These are phyloP conservation scores for Centropus unirufus DNA, from an alignment of 2,113 vertebrate species.

Conservation along the genomic window DNA sequence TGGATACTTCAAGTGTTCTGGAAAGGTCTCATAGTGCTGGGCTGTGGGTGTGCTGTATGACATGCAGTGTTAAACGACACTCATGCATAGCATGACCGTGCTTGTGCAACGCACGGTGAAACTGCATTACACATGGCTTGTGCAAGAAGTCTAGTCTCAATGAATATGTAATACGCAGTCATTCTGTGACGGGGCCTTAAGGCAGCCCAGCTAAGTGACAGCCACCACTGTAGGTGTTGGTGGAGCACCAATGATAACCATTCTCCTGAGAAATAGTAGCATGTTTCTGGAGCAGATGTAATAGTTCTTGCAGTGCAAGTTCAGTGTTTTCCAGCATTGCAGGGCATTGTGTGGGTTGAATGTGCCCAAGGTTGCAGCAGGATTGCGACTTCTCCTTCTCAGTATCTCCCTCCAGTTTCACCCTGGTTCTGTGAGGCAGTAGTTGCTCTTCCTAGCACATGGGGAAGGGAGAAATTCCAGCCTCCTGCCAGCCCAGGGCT, in stretches of 20 bases:
- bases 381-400: neutral
- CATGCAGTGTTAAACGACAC: neutral
- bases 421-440: neutral
- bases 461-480: neutral
- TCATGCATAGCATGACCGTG: rapidly evolving
- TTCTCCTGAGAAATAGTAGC: neutral
- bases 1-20: neutral
- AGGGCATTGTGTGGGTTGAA: too few species aligned
- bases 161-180: neutral
- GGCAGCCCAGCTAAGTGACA: neutral
- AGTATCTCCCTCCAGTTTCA: neutral
- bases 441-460: neutral
- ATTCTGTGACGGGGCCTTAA: neutral
- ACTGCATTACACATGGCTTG: neutral
- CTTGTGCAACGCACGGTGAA: neutral
- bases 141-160: neutral
- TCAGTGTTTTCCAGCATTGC: neutral
- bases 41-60: neutral
- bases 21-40: rapidly evolving
- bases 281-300: neutral
- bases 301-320: neutral
- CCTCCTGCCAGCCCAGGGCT: neutral
- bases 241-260: neutral
- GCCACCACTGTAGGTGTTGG: neutral
- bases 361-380: neutral